Evolutionary conservation across 2,797 vertebrate genomes (phyloP).

Genomic region (Pteropus rufus): DNA sequence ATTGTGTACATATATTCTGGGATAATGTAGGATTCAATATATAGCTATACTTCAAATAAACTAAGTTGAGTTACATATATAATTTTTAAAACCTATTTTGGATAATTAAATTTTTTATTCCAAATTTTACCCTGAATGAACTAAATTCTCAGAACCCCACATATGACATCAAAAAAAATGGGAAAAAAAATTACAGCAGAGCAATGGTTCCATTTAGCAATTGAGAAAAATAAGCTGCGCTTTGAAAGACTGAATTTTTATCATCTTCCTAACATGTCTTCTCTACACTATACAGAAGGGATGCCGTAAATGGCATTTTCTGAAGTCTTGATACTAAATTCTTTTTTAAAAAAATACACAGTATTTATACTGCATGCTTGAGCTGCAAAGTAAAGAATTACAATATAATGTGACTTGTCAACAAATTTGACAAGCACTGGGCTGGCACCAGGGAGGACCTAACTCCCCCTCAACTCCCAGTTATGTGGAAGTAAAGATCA

Average conservation of each 20-base stretch:
- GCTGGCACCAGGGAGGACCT: conserved; percentile 60
- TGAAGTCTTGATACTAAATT: conserved; percentile 68
- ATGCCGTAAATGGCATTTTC: conserved; percentile 79
- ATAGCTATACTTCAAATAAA: conserved; percentile 53
- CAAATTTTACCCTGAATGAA: conserved; percentile 51
- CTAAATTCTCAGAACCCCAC: conserved; percentile 38
- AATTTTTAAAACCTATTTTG: conserved; percentile 43
- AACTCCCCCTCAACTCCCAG: conserved; percentile 53
- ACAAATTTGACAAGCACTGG: conserved; percentile 59
- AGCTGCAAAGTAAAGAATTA: conserved; percentile 77
- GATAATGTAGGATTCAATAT: conserved; percentile 24
- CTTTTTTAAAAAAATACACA: conserved; percentile 71
- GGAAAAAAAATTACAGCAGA: neutral
- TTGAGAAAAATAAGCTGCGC: conserved; percentile 58
- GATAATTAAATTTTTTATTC: conserved; percentile 45
- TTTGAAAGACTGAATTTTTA: conserved; percentile 54
- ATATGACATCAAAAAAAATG: conserved; percentile 19
- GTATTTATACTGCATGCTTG: conserved; percentile 80
- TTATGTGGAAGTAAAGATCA: conserved; percentile 71
- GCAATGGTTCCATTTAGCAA: conserved; percentile 35
- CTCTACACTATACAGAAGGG: conserved; percentile 68
- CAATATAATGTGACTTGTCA: conserved; percentile 61
- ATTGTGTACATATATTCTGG: conserved; percentile 52
- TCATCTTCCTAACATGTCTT: conserved; percentile 48
- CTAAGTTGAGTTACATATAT: conserved; percentile 41